Evolutionary conservation across 2,113 vertebrate genomes (phyloP), one percentile per base, ranked within the genome.

Genomic region (Xenus cinereus): DNA sequence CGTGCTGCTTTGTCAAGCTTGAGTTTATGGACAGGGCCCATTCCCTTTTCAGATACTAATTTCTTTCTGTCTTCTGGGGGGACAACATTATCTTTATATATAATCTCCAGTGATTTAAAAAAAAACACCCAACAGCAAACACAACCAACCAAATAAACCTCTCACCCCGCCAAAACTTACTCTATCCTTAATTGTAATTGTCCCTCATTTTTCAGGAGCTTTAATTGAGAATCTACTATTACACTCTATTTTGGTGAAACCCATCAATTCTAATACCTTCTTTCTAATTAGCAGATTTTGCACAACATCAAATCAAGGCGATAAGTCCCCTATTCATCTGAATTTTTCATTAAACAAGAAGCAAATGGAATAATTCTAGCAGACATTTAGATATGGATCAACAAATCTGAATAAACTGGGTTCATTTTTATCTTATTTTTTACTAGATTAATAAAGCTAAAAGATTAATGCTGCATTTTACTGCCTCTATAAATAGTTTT

Each of bases 261-360:
- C 15, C 66, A 48, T 91, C 22, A 64, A 68, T 83, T 92, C 50
- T 74, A 97, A 93, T 64, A 66, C 41, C 54, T 94, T 90, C 69
- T 91, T 95, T 88, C 53, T 91, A 97, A 94, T 94, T 91, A 94
- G 54, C 59, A 88, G 78, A 77, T 90, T 96, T 94, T 97, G 41
- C n/a, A 94, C 62, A 95, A 77, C 86, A 90, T 68, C 84, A 94
- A 57, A 86, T 89, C 66, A 79, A 84, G 56, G 51, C 74, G 69
- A 80, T 93, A 95, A 85, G n/a, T 74, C 66, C 95, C 24, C 71
- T 79, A 91, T 93, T 91, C 77, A 92, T 90, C 54, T 95, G 54
- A 95, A 51, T 72, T 93, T 88, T 93, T 91, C 75, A 89, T 87
- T 95, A 86, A 91, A 90, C 53, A 93, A 72, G 83, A 93, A 94